Conservation (phyloP, 1,140 invertebrate species). For the Drosophila ananassae region DNA sequence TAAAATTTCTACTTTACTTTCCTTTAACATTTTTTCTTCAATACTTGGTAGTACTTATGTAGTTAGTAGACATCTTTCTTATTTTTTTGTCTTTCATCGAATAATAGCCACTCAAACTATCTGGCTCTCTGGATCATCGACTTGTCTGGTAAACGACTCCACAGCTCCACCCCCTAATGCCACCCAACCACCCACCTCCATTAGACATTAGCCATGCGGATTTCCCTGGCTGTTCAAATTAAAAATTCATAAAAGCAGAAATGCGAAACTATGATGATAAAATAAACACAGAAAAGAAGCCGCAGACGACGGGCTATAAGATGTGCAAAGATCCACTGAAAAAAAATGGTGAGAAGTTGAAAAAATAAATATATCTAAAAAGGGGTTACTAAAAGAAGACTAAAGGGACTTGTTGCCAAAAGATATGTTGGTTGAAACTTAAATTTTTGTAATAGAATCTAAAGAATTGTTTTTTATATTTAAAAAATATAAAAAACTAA, state of each 20-base stretch:
- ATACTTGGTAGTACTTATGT: not conserved
- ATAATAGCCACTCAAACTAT: conserved; percentile 19
- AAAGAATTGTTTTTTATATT: too few relatives aligned
- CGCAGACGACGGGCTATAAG: conserved; percentile 24
- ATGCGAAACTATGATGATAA: conserved; percentile 82
- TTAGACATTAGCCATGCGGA: conserved; percentile 25
- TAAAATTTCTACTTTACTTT: not conserved
- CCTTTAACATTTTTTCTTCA: not conserved
- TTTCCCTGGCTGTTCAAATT: conserved; percentile 64
- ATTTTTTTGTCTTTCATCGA: conserved; percentile 1
- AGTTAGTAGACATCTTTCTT: not conserved
- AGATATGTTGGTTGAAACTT: too few relatives aligned
- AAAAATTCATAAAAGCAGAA: conserved; percentile 83
- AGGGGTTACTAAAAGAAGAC: too few relatives aligned
- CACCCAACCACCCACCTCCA: not conserved
- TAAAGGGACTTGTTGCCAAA: too few relatives aligned
- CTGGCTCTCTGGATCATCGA: conserved; percentile 18
- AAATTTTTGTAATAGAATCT: too few relatives aligned
- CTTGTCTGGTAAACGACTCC: conserved; percentile 10
- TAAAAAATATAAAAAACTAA: too few relatives aligned
- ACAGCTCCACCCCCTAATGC: not conserved
- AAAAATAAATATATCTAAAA: not conserved
- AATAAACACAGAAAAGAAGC: conserved; percentile 74
- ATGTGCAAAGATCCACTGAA: not conserved
- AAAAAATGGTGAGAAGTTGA: not conserved